Evolutionary conservation across 1,140 invertebrate genomes (phyloP).

Genomic region (Xylocopa sonorina): DNA sequence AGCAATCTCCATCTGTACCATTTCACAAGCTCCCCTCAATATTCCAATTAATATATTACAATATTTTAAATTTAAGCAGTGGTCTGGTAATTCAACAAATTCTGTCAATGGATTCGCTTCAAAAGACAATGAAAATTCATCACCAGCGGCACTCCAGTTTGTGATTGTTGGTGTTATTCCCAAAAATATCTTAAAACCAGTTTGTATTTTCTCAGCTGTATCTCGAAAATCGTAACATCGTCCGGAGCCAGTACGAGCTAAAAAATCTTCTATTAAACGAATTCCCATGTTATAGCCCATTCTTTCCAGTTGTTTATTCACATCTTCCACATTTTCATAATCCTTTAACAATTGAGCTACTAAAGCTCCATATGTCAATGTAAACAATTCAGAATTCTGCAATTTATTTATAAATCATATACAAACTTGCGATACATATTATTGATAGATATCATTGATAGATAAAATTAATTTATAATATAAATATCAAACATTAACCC

Average conservation of each 20-base stretch:
- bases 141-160: conserved; percentile 96
- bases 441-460: neutral
- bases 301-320: conserved; percentile 95
- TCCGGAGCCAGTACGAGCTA: conserved; percentile 94
- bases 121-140: conserved; percentile 98
- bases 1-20: conserved; percentile 94
- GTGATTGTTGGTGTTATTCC: conserved; percentile 94
- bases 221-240: conserved; percentile 98
- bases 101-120: conserved; percentile 98
- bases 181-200: conserved; percentile 94
- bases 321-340: conserved; percentile 98
- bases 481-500: conserved; percentile 24
- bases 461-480: conserved; percentile 22
- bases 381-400: conserved; percentile 98
- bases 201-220: conserved; percentile 98
- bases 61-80: conserved; percentile 93
- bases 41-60: conserved; percentile 97
- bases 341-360: conserved; percentile 98
- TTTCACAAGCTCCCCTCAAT: conserved; percentile 96
- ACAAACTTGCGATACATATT: neutral
- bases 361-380: conserved; percentile 98
- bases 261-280: conserved; percentile 97
- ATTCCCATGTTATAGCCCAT: conserved; percentile 99
- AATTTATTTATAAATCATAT: conserved; percentile 75
- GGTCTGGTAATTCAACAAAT: conserved; percentile 98